Conservation (phyloP, 2,113 vertebrate species). For the Struthidea cinerea region DNA sequence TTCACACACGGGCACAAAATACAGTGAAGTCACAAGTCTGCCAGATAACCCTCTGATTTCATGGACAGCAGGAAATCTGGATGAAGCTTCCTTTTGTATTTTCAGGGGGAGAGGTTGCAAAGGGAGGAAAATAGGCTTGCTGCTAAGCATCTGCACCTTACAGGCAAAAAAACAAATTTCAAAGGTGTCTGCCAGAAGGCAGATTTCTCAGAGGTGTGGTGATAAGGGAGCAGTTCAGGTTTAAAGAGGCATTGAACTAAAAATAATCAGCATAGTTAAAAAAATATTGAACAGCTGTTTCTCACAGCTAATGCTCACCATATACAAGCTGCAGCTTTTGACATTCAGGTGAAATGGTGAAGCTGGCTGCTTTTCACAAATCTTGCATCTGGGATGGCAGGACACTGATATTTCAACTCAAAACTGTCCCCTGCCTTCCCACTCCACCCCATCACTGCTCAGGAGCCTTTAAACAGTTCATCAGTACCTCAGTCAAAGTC, state of each 20-base stretch:
- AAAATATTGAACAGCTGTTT: background rate
- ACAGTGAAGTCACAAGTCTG: background rate
- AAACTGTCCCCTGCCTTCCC: background rate
- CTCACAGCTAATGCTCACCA: background rate
- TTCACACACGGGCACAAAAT: background rate
- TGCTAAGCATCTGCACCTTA: background rate
- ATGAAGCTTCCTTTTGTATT: background rate
- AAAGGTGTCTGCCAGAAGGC: background rate
- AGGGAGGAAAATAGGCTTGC: background rate
- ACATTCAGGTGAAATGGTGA: background rate
- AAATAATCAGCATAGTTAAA: background rate
- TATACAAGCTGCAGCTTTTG: background rate
- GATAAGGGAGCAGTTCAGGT: background rate
- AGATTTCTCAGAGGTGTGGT: background rate
- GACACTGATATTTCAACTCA: background rate
- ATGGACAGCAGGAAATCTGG: background rate
- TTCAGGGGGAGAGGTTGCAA: background rate
- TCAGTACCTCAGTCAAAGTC: background rate
- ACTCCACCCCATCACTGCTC: accelerated
- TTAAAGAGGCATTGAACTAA: constrained; percentile 15
- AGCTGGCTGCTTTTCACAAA: background rate
- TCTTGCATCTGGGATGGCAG: background rate
- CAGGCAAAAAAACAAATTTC: background rate
- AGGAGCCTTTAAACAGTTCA: background rate
- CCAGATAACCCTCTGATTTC: background rate